phyloP scores from a whole-genome alignment of 37 sponge, comb jelly and placozoan genomes.

The Hexactinellida sp. region DNA sequence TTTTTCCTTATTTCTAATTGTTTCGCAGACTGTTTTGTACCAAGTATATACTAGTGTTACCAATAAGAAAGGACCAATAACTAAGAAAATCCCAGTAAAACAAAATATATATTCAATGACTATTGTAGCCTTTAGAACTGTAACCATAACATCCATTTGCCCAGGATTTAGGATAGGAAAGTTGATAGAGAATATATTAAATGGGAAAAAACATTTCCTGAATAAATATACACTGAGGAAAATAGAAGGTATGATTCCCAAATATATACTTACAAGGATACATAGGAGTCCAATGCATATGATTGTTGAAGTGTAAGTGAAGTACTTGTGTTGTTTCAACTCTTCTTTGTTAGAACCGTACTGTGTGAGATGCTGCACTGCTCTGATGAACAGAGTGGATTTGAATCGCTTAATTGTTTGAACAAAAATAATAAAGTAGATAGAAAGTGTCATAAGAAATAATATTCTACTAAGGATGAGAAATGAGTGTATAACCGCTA shows the following conservation, averaged over 20 bases:
- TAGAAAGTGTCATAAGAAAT: neutral
- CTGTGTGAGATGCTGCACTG: neutral
- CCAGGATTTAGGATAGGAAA: too few relatives aligned
- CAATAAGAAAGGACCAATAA: too few relatives aligned
- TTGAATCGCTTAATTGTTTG: neutral
- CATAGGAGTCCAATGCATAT: neutral
- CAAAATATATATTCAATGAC: too few relatives aligned
- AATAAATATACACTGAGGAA: neutral
- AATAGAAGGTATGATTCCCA: neutral
- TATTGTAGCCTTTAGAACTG: too few relatives aligned
- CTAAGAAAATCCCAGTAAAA: too few relatives aligned
- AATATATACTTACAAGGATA: neutral
- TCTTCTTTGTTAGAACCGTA: neutral
- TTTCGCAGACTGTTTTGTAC: too few relatives aligned
- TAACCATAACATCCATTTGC: too few relatives aligned
- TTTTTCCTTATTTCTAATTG: too few relatives aligned
- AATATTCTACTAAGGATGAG: neutral
- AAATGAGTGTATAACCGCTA: neutral
- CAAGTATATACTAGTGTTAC: too few relatives aligned
- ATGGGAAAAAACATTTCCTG: neutral
- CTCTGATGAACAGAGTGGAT: neutral
- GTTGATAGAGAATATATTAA: too few relatives aligned
- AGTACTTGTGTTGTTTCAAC: neutral
- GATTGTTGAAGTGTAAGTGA: neutral
- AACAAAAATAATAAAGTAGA: neutral